Percentiles rank a stretch among this genome's conserved stretches.
These are phyloP conservation scores for Coryphaenoides rupestris DNA, from an alignment of 2,113 vertebrate species.

Conservation along the genomic window DNA sequence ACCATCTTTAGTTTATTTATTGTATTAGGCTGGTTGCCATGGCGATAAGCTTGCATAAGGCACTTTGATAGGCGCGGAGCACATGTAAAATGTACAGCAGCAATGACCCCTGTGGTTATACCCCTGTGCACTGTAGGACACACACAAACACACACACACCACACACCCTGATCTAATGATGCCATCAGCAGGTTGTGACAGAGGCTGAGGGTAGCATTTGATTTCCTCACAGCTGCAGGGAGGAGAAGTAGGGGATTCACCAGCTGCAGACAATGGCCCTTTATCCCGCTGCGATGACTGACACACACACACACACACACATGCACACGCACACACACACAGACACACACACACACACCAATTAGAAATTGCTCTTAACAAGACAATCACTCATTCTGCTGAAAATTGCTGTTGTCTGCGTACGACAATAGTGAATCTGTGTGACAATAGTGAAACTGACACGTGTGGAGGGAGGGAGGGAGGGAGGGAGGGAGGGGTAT, in stretches of 20 bases:
- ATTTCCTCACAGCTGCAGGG: constrained; percentile 82
- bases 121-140: constrained; percentile 8
- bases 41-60: too few species aligned
- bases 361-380: constrained; percentile 15
- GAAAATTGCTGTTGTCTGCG: too few species aligned
- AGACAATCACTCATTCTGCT: constrained; percentile 46
- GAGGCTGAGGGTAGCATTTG: constrained; percentile 69
- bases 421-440: too few species aligned
- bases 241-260: constrained; percentile 73
- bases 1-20: too few species aligned
- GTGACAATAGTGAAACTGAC: too few species aligned
- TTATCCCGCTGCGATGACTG: constrained; percentile 73
- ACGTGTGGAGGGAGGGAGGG: too few species aligned
- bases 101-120: constrained; percentile 15
- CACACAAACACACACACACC: constrained; percentile 37
- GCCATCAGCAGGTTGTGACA: constrained; percentile 65
- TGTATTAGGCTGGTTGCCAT: too few species aligned
- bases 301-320: constrained; percentile 29
- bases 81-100: too few species aligned
- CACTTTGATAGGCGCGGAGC: too few species aligned
- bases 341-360: constrained; percentile 66
- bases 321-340: constrained; percentile 54
- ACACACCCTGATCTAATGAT: constrained; percentile 62
- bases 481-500: too few species aligned
- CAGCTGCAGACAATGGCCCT: constrained; percentile 82